Evolutionary conservation across 2,888 invertebrate species (phyloP).

Genomic region (Crepidodera aurea): DNA sequence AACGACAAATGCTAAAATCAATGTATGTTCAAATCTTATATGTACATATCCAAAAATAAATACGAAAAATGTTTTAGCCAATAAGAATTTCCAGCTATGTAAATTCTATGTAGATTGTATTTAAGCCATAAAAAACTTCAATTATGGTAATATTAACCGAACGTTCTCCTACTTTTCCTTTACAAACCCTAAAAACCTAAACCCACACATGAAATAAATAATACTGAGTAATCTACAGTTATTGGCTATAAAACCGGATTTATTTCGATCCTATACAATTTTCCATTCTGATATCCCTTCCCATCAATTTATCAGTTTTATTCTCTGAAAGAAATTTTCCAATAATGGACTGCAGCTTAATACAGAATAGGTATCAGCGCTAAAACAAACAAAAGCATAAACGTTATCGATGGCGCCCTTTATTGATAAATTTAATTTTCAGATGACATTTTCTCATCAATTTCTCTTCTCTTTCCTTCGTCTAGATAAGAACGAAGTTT

Average conservation of each 20-base stretch:
- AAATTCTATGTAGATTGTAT: neutral
- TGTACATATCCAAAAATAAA: too few species aligned
- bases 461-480: conserved; percentile 8
- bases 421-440: conserved; percentile 27
- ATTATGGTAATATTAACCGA: conserved; percentile 18
- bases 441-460: conserved; percentile 27
- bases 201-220: conserved; percentile 19
- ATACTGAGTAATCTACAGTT: conserved; percentile 20
- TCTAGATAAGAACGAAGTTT: neutral
- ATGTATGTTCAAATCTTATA: too few species aligned
- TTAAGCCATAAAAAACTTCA: neutral
- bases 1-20: too few species aligned
- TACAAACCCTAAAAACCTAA: neutral
- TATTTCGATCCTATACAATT: conserved; percentile 23
- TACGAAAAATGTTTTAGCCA: too few species aligned
- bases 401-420: conserved; percentile 30
- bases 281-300: conserved; percentile 26
- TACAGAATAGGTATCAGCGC: conserved; percentile 25
- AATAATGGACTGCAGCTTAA: conserved; percentile 26
- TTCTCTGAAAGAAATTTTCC: conserved; percentile 14
- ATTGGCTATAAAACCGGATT: conserved; percentile 26
- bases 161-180: neutral
- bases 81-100: neutral
- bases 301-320: conserved; percentile 31
- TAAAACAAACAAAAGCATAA: conserved; percentile 35